A percentile compares a stretch with the other conserved stretches of the same genome.
These are phyloP conservation scores for Cremastobaeus sp. DNA, from an alignment of 2,888 invertebrate species.

Conservation along the genomic window DNA sequence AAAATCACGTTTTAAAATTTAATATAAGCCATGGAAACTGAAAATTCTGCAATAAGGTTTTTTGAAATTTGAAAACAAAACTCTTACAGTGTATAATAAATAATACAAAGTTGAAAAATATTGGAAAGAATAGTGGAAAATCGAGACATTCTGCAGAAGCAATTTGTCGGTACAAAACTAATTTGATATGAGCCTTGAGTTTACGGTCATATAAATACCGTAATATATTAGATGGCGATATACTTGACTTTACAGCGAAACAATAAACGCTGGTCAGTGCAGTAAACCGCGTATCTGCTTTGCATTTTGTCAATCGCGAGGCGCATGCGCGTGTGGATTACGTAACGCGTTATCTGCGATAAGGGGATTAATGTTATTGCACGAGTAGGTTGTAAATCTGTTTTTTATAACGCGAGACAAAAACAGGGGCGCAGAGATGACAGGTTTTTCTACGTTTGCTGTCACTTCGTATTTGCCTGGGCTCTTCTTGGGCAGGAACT, in stretches of 20 bases:
- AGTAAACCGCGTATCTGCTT: conserved; percentile 23
- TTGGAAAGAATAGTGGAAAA: too few relatives aligned
- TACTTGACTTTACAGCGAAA: conserved; percentile 55
- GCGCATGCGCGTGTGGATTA: conserved; percentile 32
- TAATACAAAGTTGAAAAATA: too few relatives aligned
- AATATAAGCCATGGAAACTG: too few relatives aligned
- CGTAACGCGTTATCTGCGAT: conserved; percentile 42
- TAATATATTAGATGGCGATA: conserved; percentile 54
- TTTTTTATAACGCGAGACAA: conserved; percentile 14
- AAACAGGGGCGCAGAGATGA: conserved; percentile 23
- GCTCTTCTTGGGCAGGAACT: too few relatives aligned
- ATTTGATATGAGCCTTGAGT: conserved; percentile 49
- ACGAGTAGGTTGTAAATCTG: conserved; percentile 36
- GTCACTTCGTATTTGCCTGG: too few relatives aligned
- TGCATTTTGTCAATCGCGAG: conserved; percentile 39
- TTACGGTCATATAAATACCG: conserved; percentile 53
- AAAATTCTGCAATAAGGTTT: too few relatives aligned
- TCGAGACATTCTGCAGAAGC: conserved; percentile 43
- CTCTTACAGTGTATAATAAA: too few relatives aligned
- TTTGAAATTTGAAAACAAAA: too few relatives aligned
- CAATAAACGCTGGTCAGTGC: conserved; percentile 41
- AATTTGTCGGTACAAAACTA: conserved; percentile 40
- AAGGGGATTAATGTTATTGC: conserved; percentile 43
- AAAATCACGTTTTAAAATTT: too few relatives aligned
- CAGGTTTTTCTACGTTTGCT: conserved; percentile 7